Percentiles rank a stretch among this genome's conserved stretches.
Conservation (phyloP, 1,140 invertebrate genomes). For the Liolophura sinensis region DNA sequence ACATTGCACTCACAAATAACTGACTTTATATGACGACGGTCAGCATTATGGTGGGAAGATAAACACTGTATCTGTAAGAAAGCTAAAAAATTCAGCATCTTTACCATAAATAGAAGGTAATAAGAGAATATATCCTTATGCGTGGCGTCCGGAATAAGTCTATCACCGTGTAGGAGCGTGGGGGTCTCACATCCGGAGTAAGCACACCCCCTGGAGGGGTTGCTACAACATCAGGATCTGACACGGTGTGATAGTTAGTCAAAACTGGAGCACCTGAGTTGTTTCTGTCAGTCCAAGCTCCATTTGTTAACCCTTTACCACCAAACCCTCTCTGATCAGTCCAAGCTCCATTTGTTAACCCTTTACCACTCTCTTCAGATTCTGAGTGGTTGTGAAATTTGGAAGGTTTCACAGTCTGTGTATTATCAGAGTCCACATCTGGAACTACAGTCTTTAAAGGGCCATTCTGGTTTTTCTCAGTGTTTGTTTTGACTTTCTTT, state of each 20-base stretch:
- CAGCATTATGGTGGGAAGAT: no score
- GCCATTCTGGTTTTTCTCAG: conserved; percentile 5
- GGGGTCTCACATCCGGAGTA: not conserved
- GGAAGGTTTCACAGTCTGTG: no score
- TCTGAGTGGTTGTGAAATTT: not conserved
- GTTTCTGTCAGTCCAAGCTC: no score
- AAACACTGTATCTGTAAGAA: no score
- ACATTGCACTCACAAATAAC: no score
- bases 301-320: not conserved
- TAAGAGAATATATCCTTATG: conserved; percentile 42
- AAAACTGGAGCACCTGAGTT: no score
- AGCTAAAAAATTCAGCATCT: not conserved
- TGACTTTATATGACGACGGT: no score
- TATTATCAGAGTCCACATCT: not conserved
- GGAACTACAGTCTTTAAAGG: conserved; percentile 8
- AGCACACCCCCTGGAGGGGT: not conserved
- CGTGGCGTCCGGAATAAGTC: conserved; percentile 33
- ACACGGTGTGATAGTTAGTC: no score
- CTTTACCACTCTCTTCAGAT: not conserved
- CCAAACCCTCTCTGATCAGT: no score
- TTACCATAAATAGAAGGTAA: conserved; percentile 53
- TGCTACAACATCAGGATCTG: no score
- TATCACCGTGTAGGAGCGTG: conserved; percentile 18
- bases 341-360: no score
- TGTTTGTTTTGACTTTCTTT: conserved; percentile 8